A percentile compares a stretch with the other conserved stretches of the same genome.
Evolutionary conservation across 2,888 invertebrate species (phyloP).

Genomic region (Calameuta filiformis): DNA sequence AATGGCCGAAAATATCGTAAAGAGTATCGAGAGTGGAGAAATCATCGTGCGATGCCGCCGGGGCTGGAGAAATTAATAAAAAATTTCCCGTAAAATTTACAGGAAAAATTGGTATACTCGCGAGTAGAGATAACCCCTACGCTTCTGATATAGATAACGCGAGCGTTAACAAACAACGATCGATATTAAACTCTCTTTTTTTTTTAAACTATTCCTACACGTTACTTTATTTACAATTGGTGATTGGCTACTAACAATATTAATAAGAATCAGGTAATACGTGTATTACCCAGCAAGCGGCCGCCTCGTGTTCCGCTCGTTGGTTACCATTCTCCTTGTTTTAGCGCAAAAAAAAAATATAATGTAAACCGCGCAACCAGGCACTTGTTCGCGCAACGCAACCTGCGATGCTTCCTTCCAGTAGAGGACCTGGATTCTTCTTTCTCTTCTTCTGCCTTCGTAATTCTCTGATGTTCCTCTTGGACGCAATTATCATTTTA

Average conservation of each 20-base stretch:
- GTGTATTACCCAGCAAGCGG: constrained; percentile 29
- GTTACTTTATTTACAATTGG: constrained; percentile 49
- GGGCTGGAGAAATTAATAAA: neutral
- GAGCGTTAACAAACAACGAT: neutral
- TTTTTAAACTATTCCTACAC: constrained; percentile 34
- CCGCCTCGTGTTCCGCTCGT: neutral
- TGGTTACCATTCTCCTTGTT: neutral
- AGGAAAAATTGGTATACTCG: neutral
- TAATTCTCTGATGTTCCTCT: neutral
- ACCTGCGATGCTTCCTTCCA: neutral
- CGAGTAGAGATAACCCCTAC: neutral
- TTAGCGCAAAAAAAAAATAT: constrained; percentile 6
- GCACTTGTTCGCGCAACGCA: constrained; percentile 24
- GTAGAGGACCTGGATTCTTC: neutral
- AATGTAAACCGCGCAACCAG: constrained; percentile 23
- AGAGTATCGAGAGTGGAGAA: neutral
- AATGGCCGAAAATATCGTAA: neutral
- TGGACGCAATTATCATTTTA: neutral
- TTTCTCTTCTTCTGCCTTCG: neutral
- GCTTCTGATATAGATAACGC: neutral
- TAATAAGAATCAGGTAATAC: constrained; percentile 46
- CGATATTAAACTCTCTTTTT: neutral
- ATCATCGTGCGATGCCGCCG: neutral
- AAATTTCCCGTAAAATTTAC: neutral
- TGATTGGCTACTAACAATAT: constrained; percentile 40